A percentile compares a stretch with the other conserved stretches of the same genome.
These are phyloP conservation scores for Trichonephila clavipes DNA, from an alignment of 1,140 invertebrate species.

Conservation along the genomic window DNA sequence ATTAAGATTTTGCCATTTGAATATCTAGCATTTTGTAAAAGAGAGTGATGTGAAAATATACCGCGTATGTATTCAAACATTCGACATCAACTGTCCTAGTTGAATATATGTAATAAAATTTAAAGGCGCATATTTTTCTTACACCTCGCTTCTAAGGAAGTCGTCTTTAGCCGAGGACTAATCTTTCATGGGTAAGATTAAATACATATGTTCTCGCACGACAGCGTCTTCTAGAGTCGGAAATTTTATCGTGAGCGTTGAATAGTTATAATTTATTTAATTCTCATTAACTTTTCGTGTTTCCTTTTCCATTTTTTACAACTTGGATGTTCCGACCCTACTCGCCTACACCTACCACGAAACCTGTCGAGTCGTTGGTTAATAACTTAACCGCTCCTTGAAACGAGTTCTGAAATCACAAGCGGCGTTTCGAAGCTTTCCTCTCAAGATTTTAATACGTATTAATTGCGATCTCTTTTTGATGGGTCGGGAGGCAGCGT, in stretches of 20 bases:
- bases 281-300: slow-evolving; percentile 60
- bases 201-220: neutral
- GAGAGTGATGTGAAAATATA: no score
- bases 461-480: slow-evolving; percentile 77
- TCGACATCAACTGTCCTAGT: no score
- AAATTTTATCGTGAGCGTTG: slow-evolving; percentile 45
- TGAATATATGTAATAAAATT: no score
- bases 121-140: no score
- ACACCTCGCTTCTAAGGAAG: neutral
- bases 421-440: slow-evolving; percentile 64
- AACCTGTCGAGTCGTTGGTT: slow-evolving; percentile 61
- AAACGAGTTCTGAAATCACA: slow-evolving; percentile 68
- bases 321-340: slow-evolving; percentile 17
- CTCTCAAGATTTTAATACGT: slow-evolving; percentile 76
- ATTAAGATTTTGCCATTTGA: no score
- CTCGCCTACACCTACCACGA: slow-evolving; percentile 31
- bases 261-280: slow-evolving; percentile 72
- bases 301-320: neutral
- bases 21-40: no score
- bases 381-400: slow-evolving; percentile 74
- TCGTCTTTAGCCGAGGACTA: neutral
- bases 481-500: slow-evolving; percentile 70
- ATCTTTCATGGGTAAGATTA: slow-evolving; percentile 12
- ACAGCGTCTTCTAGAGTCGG: slow-evolving; percentile 19
- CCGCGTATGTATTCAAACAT: no score